A percentile compares a stretch with the other conserved stretches of the same genome.
Conservation (phyloP, 2,888 invertebrate species). For the Troides helena region DNA sequence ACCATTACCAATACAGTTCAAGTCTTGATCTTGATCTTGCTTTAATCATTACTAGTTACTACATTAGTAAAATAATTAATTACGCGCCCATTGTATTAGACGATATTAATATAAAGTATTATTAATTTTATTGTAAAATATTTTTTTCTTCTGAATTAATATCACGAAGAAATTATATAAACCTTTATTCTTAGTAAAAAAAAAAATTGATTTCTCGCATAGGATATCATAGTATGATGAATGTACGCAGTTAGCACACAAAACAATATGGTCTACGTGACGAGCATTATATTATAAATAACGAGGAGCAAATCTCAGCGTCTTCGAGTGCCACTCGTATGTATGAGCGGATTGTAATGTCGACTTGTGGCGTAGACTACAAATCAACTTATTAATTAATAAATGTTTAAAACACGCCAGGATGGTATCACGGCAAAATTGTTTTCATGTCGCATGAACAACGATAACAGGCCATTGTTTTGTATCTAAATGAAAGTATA, state of each 20-base stretch:
- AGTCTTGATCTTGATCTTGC: no score
- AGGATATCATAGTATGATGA: slow-evolving; percentile 1
- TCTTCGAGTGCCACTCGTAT: background rate
- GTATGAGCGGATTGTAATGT: slow-evolving; percentile 6
- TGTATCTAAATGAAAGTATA: slow-evolving; percentile 21
- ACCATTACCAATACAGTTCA: no score
- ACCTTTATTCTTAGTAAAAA: background rate
- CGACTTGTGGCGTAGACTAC: slow-evolving; percentile 10
- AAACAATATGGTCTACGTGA: slow-evolving; percentile 23
- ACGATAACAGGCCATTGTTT: slow-evolving; percentile 24
- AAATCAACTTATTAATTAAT: slow-evolving; percentile 22
- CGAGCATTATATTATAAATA: slow-evolving; percentile 5
- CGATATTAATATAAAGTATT: background rate
- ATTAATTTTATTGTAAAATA: background rate
- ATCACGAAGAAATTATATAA: no score
- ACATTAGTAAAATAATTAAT: no score
- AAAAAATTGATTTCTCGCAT: background rate
- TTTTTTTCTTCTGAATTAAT: no score
- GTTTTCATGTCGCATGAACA: slow-evolving; percentile 12
- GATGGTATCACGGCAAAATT: slow-evolving; percentile 7
- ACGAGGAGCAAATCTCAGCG: slow-evolving; percentile 10
- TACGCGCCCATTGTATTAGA: background rate
- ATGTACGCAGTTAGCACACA: slow-evolving; percentile 15
- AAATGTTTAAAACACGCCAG: background rate
- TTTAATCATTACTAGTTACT: no score